phyloP scores from a whole-genome alignment of 2,888 invertebrate genomes.

The Calameuta pallipes region DNA sequence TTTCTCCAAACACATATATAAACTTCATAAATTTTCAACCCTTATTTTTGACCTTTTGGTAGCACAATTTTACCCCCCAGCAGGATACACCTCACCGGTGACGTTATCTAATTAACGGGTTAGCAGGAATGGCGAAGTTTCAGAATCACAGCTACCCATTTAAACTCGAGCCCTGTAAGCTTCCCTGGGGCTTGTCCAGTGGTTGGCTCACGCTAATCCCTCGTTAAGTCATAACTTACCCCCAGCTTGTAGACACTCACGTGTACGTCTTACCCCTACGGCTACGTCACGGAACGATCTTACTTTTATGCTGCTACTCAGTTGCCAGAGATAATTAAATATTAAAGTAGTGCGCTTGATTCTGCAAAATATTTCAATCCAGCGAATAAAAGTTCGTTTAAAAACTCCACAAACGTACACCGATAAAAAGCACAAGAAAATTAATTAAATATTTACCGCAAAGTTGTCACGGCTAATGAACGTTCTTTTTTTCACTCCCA shows the following conservation, averaged over 20 bases:
- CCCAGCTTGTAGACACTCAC: conserved; percentile 39
- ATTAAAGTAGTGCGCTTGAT: background rate
- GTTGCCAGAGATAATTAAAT: conserved; percentile 37
- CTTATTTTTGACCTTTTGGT: background rate
- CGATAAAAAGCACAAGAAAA: background rate
- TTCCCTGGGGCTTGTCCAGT: conserved; percentile 53
- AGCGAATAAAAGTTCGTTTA: background rate
- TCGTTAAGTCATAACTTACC: conserved; percentile 66
- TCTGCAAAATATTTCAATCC: background rate
- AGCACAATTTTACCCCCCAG: background rate
- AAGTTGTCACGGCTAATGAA: background rate
- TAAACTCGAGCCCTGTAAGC: conserved; percentile 57
- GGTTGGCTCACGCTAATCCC: conserved; percentile 61
- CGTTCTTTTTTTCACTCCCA: background rate
- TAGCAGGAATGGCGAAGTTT: conserved; percentile 49
- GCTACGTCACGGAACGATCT: conserved; percentile 22
- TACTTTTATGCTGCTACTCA: conserved; percentile 34
- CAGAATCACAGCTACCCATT: conserved; percentile 56
- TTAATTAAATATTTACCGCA: background rate
- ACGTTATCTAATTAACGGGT: conserved; percentile 33
- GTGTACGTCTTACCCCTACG: conserved; percentile 21
- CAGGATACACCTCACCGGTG: background rate
- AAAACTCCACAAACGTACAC: background rate
- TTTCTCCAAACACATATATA: background rate
- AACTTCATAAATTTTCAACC: background rate